Percentiles rank a stretch among this genome's conserved stretches.
Evolutionary conservation across 92 coral and sea anemone species (phyloP).

Genomic region (Actinernus sp.): DNA sequence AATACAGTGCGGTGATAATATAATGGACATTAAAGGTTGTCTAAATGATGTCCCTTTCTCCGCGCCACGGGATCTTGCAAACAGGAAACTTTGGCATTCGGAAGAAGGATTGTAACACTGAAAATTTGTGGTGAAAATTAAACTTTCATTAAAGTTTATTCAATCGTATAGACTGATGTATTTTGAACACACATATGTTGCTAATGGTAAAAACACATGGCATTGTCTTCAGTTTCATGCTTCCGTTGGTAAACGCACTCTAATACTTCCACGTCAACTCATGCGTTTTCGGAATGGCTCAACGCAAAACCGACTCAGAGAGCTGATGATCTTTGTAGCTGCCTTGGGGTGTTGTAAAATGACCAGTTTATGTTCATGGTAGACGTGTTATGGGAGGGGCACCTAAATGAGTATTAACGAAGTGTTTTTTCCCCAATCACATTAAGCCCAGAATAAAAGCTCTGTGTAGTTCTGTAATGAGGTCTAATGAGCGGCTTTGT

Average conservation of each 20-base stretch:
- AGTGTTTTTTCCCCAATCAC: slow-evolving; percentile 95
- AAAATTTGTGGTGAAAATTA: slow-evolving; percentile 63
- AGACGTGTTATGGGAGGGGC: slow-evolving; percentile 93
- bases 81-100: slow-evolving; percentile 92
- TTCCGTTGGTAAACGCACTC: slow-evolving; percentile 78
- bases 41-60: slow-evolving; percentile 70
- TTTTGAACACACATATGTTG: slow-evolving; percentile 62
- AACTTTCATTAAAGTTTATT: slow-evolving; percentile 81
- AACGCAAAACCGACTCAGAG: too few relatives aligned
- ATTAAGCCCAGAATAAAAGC: slow-evolving; percentile 98
- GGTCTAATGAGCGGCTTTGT: slow-evolving; percentile 95
- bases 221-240: slow-evolving; percentile 80
- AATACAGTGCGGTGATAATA: slow-evolving; percentile 74
- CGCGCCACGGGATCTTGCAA: slow-evolving; percentile 62
- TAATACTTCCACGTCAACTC: slow-evolving; percentile 15
- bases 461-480: slow-evolving; percentile 85
- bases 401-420: slow-evolving; percentile 91
- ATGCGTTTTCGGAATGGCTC: slow-evolving; percentile 19
- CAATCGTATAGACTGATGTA: slow-evolving; percentile 42
- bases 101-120: slow-evolving; percentile 75
- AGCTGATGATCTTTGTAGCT: too few relatives aligned
- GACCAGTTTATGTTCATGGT: too few relatives aligned
- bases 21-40: slow-evolving; percentile 62
- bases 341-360: too few relatives aligned
- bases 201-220: slow-evolving; percentile 79